Evolutionary conservation across 1,140 invertebrate genomes (phyloP).

Genomic region (Eupristina koningsbergeri): DNA sequence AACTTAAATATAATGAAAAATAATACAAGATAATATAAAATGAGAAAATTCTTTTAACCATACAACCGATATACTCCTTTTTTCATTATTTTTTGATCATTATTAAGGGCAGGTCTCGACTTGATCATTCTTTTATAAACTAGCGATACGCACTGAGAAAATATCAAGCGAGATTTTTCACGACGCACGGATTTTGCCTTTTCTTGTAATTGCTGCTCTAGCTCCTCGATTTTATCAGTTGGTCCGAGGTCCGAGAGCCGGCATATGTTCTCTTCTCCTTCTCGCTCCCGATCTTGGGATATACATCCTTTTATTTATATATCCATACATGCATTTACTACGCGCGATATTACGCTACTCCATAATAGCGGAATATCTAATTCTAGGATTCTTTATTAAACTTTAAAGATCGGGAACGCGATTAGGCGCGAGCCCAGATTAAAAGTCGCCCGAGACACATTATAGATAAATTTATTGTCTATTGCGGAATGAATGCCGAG

Average conservation of each 20-base stretch:
- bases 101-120: constrained; percentile 22
- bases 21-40: constrained; percentile 15
- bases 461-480: constrained; percentile 27
- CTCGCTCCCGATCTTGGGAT: background rate
- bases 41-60: constrained; percentile 35
- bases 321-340: no score
- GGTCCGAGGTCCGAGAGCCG: background rate
- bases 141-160: background rate
- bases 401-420: constrained; percentile 28
- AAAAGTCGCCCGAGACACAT: constrained; percentile 14
- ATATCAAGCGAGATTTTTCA: constrained; percentile 30
- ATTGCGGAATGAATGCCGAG: background rate
- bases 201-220: constrained; percentile 43
- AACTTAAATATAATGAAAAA: constrained; percentile 39
- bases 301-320: background rate
- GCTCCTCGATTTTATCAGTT: constrained; percentile 43
- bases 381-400: constrained; percentile 29
- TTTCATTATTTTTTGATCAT: constrained; percentile 21
- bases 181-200: constrained; percentile 27
- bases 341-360: constrained; percentile 8
- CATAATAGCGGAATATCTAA: constrained; percentile 17
- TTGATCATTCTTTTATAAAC: constrained; percentile 5
- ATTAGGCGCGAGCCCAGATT: constrained; percentile 12
- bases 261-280: background rate
- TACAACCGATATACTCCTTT: constrained; percentile 17